Evolutionary conservation across 1,140 invertebrate genomes (phyloP).

Genomic region (Apis laboriosa): DNA sequence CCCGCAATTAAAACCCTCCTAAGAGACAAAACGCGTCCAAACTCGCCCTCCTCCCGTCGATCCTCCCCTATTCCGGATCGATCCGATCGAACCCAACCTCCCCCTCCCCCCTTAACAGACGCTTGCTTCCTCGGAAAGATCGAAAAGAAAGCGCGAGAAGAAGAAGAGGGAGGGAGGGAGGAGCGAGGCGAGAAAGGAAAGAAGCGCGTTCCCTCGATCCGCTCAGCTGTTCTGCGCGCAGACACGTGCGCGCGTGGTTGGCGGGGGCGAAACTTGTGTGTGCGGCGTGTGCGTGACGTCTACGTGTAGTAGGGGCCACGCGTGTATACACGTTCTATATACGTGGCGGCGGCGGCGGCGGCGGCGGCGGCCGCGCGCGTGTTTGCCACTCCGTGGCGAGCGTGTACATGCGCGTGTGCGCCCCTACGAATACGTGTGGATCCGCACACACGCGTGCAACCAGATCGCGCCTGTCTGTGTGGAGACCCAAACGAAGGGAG

Average conservation of each 20-base stretch:
- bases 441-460: slow-evolving; percentile 59
- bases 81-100: background rate
- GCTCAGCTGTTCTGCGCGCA: slow-evolving; percentile 80
- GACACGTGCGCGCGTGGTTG: slow-evolving; percentile 78
- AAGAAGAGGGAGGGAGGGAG: too few relatives aligned
- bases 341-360: background rate
- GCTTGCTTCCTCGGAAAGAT: background rate
- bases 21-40: too few relatives aligned
- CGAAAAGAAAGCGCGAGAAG: slow-evolving; percentile 1
- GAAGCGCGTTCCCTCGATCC: slow-evolving; percentile 61
- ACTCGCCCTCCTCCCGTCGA: too few relatives aligned
- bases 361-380: background rate
- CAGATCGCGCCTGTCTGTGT: slow-evolving; percentile 73
- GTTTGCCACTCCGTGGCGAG: slow-evolving; percentile 26
- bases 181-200: slow-evolving; percentile 1
- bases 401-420: slow-evolving; percentile 65
- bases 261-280: slow-evolving; percentile 55
- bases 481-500: slow-evolving; percentile 79
- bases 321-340: slow-evolving; percentile 36
- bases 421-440: slow-evolving; percentile 50
- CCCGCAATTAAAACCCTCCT: too few relatives aligned
- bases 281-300: slow-evolving; percentile 61
- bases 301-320: background rate
- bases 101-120: too few relatives aligned
- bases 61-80: too few relatives aligned